Evolutionary conservation across 2,113 vertebrate species (phyloP).

Genomic region (Gymnogyps californianus): DNA sequence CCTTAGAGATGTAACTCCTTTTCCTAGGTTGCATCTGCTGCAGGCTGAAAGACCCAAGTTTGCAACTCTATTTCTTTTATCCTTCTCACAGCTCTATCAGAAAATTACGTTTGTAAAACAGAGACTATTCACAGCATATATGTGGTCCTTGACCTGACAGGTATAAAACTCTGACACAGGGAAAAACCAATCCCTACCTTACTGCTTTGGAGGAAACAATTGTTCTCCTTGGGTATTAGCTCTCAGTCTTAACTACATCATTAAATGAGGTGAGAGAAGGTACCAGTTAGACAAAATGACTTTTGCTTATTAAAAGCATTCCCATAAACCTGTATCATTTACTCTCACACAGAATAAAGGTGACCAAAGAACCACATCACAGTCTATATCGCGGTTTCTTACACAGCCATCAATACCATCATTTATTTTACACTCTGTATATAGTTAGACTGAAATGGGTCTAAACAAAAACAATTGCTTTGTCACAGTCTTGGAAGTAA

Average conservation of each 20-base stretch:
- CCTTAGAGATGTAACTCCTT: not conserved
- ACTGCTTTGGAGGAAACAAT: not conserved
- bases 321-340: not conserved
- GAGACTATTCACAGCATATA: not conserved
- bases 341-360: not conserved
- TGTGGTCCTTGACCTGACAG: not conserved
- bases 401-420: not conserved
- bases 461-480: not conserved
- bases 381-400: not conserved
- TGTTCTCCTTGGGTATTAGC: not conserved
- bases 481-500: not conserved
- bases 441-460: not conserved
- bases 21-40: not conserved
- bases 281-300: not conserved
- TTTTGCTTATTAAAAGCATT: not conserved
- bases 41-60: not conserved
- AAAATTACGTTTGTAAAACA: not conserved
- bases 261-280: not conserved
- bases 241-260: not conserved
- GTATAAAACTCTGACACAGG: not conserved
- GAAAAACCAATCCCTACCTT: not conserved
- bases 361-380: not conserved
- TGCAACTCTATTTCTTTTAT: not conserved
- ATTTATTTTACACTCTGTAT: not conserved
- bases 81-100: not conserved